Evolutionary conservation across 2,797 vertebrate genomes (phyloP), one percentile per base, ranked within the genome.

Genomic region (Australoheros facetus): DNA sequence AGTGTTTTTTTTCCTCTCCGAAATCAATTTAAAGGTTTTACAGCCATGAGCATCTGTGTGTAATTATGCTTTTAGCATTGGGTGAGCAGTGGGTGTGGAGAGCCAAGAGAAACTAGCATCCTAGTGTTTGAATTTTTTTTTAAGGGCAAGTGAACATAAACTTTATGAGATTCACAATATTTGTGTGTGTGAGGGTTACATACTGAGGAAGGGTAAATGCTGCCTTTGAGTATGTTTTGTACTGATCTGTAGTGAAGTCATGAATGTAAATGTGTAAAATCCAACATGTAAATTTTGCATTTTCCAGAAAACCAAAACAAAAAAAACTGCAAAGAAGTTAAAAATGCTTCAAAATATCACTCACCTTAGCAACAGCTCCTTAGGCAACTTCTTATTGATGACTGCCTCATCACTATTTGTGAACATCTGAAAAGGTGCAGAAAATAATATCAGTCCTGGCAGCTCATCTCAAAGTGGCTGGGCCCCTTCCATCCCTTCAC

Each of bases 381-480:
- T 99, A 3, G 98, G 98, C 88, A 99, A 95, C 92, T 99, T 99
- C 91, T 98, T 99, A 95, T 99, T 99, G 95, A 99, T 99, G 73
- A 96, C 96, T 30, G 98, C 98, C 94, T 99, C 98, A 23, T 99
- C 98, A 0, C 96, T 98, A 95, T 97, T 99, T 91, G 98, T 98
- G 97, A 99, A 99, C 98, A 99, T 99, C 98, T 99, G 95, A 80
- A 92, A 91, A 28, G n/a, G 71, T 60, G 28, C 42, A 86, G 71
- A 77, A 66, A 75, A 84, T 66, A 59, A 72, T 3, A 62, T 92
- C 71, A 91, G 75, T 57, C 53, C 32, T 4, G 64, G 76, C 58
- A 37, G 53, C n/a, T 12, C 12, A 34, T 64, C 55, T 79, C 8
- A 78, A 56, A 34, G 70, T 17, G 26, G 56, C 70, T 11, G 11